Conservation (phyloP, 2,888 invertebrate species). For the Eretmocerus hayati region DNA sequence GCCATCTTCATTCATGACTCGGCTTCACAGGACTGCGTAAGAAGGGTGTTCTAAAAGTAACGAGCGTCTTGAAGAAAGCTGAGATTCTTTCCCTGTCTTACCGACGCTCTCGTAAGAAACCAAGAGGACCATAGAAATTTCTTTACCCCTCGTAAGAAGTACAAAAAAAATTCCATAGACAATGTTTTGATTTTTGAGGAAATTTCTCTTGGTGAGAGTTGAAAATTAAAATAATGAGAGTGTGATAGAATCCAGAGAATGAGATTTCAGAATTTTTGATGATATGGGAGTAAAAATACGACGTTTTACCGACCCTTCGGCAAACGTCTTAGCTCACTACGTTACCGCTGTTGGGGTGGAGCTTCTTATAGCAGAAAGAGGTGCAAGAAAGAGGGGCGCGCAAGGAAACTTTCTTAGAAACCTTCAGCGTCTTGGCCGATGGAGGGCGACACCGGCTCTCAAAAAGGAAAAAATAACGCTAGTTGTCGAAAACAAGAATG, state of each 20-base stretch:
- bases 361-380: conserved; percentile 39
- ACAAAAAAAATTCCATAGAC: conserved; percentile 1
- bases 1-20: neutral
- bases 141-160: neutral
- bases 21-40: neutral
- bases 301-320: conserved; percentile 40
- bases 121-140: neutral
- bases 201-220: no score
- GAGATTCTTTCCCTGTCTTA: conserved; percentile 45
- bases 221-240: no score
- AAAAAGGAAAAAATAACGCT: conserved; percentile 9
- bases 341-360: conserved; percentile 39
- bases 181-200: no score
- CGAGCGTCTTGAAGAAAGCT: conserved; percentile 33
- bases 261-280: no score
- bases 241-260: no score
- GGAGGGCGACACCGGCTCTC: conserved; percentile 43
- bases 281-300: conserved; percentile 12
- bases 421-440: conserved; percentile 37
- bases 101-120: conserved; percentile 31
- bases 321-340: conserved; percentile 33
- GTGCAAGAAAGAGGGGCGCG: conserved; percentile 36
- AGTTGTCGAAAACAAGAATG: no score
- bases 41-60: neutral
- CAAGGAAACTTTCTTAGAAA: conserved; percentile 42